Conservation (phyloP, 2,113 vertebrate species). For the Corythoichthys haematopterus region DNA sequence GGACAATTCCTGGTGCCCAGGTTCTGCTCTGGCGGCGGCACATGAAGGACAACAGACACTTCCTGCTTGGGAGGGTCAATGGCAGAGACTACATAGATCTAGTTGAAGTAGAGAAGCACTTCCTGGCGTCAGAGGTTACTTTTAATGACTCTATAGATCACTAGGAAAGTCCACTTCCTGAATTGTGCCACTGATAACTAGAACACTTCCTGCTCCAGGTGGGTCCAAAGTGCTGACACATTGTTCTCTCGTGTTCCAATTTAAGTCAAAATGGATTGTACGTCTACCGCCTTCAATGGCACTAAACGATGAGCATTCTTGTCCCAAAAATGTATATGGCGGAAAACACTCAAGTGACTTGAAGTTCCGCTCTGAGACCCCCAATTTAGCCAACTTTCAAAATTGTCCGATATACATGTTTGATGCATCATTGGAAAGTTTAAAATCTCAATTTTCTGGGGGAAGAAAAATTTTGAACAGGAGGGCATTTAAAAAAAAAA, state of each 20-base stretch:
- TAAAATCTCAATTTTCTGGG: too few relatives aligned
- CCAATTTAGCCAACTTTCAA: too few relatives aligned
- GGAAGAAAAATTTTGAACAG: too few relatives aligned
- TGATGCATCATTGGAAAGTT: too few relatives aligned
- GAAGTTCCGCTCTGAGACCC: too few relatives aligned
- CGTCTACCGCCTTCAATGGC: too few relatives aligned
- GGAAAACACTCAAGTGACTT: too few relatives aligned
- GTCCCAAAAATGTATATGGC: too few relatives aligned
- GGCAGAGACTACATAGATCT: constrained; percentile 25
- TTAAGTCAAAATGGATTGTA: background rate
- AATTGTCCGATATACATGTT: too few relatives aligned
- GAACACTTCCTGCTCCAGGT: constrained; percentile 4
- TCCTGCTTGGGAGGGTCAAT: constrained; percentile 37
- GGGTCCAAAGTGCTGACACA: background rate
- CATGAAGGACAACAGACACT: constrained; percentile 39
- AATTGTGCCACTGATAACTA: constrained; percentile 12
- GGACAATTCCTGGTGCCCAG: constrained; percentile 48
- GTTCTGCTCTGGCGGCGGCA: constrained; percentile 30
- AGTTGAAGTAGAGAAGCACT: constrained; percentile 32
- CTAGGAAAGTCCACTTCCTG: constrained; percentile 34
- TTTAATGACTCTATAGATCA: constrained; percentile 45
- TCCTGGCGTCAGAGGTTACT: constrained; percentile 60
- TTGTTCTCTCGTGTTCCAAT: background rate
- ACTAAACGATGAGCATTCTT: too few relatives aligned
- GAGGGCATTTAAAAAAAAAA: too few relatives aligned